These are phyloP conservation scores for Philonicus albiceps DNA, from an alignment of 2,888 invertebrate species.

Conservation along the genomic window DNA sequence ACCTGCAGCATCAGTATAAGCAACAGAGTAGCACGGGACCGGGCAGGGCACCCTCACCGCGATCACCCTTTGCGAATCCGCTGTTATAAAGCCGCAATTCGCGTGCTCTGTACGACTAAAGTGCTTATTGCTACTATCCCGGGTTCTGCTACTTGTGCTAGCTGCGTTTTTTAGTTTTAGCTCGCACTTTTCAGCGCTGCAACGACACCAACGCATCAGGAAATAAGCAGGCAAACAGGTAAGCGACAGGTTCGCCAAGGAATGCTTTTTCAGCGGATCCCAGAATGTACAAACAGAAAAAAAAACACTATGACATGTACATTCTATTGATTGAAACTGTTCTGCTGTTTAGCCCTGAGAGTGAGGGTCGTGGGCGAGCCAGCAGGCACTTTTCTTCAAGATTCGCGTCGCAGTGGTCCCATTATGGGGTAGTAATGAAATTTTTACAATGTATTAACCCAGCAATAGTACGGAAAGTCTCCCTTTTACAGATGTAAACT, in stretches of 20 bases:
- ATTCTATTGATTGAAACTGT: slow-evolving; percentile 47
- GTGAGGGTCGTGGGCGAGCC: not conserved
- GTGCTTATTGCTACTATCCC: not conserved
- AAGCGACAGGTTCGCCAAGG: slow-evolving; percentile 12
- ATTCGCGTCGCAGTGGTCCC: not conserved
- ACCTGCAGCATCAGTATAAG: not conserved
- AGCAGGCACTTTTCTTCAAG: not conserved
- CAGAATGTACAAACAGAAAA: not conserved
- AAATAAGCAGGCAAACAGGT: slow-evolving; percentile 17
- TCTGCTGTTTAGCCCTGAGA: not conserved
- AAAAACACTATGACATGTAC: slow-evolving; percentile 45
- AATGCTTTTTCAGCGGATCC: not conserved
- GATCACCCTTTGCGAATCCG: not conserved
- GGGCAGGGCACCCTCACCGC: slow-evolving; percentile 2
- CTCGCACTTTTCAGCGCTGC: slow-evolving; percentile 8
- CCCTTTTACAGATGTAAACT: not conserved
- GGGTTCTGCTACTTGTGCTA: not conserved
- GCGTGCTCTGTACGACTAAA: not conserved
- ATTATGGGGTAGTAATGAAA: not conserved
- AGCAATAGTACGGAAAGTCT: not conserved
- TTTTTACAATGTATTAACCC: not conserved
- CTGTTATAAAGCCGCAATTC: not conserved
- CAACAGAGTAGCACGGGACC: not conserved
- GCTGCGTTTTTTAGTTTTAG: slow-evolving; percentile 8
- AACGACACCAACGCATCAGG: slow-evolving; percentile 30